Conservation (phyloP, 2,888 invertebrate species). For the Caenorhabditis doughertyi region DNA sequence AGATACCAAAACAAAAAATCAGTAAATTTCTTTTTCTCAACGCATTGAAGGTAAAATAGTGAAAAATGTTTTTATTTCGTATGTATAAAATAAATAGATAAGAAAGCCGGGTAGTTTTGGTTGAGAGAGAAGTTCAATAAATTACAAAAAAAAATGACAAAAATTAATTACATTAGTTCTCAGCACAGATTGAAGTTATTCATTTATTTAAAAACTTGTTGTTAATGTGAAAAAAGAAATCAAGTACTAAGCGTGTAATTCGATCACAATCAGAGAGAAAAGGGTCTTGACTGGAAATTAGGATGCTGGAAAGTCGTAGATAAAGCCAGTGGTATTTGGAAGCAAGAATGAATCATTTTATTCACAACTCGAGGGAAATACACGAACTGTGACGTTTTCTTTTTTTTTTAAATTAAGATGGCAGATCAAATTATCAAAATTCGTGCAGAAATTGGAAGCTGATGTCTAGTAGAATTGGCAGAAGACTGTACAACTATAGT, state of each 20-base stretch:
- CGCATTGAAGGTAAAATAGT: neutral
- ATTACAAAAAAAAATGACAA: conserved; percentile 8
- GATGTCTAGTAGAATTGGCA: conserved; percentile 1
- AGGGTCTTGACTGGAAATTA: conserved; percentile 34
- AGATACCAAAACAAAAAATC: neutral
- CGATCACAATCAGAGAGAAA: conserved; percentile 26
- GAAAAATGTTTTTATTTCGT: conserved; percentile 37
- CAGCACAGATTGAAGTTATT: conserved; percentile 10
- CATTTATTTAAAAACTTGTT: neutral
- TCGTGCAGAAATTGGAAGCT: neutral
- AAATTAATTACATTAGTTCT: conserved; percentile 20
- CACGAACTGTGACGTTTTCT: conserved; percentile 7
- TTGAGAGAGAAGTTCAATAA: neutral
- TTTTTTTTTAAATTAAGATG: neutral
- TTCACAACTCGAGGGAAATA: conserved; percentile 15
- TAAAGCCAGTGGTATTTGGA: conserved; percentile 33
- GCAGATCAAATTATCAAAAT: neutral
- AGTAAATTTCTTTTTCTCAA: neutral
- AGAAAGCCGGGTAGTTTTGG: conserved; percentile 34
- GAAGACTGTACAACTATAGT: conserved; percentile 33
- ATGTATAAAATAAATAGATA: conserved; percentile 7
- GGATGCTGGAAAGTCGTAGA: conserved; percentile 9
- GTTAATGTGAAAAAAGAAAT: neutral
- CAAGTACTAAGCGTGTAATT: conserved; percentile 18
- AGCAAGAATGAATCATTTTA: neutral